A percentile compares a stretch with the other conserved stretches of the same genome.
Evolutionary conservation across 92 coral and sea anemone species (phyloP).

Genomic region (Anthopleura xanthogrammica): DNA sequence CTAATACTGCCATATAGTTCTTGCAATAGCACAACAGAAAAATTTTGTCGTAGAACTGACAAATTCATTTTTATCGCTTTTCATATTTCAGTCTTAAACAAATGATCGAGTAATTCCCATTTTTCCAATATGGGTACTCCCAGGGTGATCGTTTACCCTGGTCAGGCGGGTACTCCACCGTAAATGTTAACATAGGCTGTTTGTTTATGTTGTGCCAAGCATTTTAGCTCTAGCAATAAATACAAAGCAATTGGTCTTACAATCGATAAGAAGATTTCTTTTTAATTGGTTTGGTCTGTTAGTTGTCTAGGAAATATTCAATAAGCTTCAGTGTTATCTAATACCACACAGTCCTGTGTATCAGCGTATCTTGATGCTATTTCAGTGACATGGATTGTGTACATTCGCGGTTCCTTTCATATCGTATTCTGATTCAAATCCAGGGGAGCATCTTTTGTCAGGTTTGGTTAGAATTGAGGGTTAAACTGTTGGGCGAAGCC

Average conservation of each 20-base stretch:
- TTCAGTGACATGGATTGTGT: not conserved
- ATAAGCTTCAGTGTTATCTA: constrained; percentile 9
- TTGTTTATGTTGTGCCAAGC: not conserved
- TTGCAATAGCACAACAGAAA: too few relatives aligned
- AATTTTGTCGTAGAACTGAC: too few relatives aligned
- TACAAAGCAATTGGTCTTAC: not conserved
- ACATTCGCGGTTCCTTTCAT: not conserved
- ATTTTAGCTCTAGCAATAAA: too few relatives aligned
- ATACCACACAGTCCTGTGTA: not conserved
- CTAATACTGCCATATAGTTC: too few relatives aligned
- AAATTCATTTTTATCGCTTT: too few relatives aligned
- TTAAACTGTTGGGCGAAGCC: constrained; percentile 16
- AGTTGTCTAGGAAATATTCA: not conserved
- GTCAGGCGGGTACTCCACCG: too few relatives aligned
- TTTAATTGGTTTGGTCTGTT: not conserved
- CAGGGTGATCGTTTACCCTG: too few relatives aligned
- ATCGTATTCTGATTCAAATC: not conserved
- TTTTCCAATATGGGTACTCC: too few relatives aligned
- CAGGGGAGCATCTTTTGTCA: constrained; percentile 3
- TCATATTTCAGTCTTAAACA: too few relatives aligned
- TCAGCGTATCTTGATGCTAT: not conserved
- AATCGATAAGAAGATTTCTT: not conserved
- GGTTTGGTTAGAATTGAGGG: not conserved
- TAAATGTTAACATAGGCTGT: not conserved
- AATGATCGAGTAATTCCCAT: too few relatives aligned